Base-by-base conservation (phyloP, 2,797 vertebrate species). In the Fistularia commersonii region DNA sequence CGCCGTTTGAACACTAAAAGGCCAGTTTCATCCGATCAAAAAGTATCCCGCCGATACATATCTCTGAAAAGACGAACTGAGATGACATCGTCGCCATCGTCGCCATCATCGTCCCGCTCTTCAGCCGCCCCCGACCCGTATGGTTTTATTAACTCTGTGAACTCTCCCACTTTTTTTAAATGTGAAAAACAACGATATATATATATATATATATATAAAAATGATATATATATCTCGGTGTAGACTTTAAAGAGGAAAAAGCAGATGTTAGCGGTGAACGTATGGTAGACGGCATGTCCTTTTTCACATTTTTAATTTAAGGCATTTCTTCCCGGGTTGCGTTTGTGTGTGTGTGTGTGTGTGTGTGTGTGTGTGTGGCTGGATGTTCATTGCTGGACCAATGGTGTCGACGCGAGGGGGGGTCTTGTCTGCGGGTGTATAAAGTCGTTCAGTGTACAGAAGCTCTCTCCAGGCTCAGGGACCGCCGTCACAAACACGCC, bases 111-210 rank as follows among this genome's bases (percentile, higher is more conserved):
- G 1, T 40, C 39, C 39, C 13, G 12, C 40, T 48, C 35, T 11
- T 8, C 8, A 35, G 10, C 47, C 12, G 41, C 7, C 41, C 8
- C 11, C 54, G 37, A 37, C 31, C 34, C 42, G 13, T 31, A 14
- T 41, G 49, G 7, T 62, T 14, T 45, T 46, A 8, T 45, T 45
- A 33, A 47, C 45, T 50, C 51, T 69, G 48, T 75, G 61, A 68
- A 74, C 52, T 53, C 55, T 48, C 41, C 45, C 7, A 41, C 53
- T 55, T 56, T 57, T 13, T 14, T 46, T 33, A 38, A 45, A 79
- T 82, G 78, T 80, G 80, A 83, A 84, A 64, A 70, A 45, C 61
- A 57, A 73, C 12, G 48, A n/a, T n/a, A n/a, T n/a, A n/a, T n/a
- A n/a, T n/a, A n/a, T n/a, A n/a, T n/a, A n/a, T n/a, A n/a, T n/a